phyloP scores from a whole-genome alignment of 2,797 vertebrate species.

The Vultur gryphus region DNA sequence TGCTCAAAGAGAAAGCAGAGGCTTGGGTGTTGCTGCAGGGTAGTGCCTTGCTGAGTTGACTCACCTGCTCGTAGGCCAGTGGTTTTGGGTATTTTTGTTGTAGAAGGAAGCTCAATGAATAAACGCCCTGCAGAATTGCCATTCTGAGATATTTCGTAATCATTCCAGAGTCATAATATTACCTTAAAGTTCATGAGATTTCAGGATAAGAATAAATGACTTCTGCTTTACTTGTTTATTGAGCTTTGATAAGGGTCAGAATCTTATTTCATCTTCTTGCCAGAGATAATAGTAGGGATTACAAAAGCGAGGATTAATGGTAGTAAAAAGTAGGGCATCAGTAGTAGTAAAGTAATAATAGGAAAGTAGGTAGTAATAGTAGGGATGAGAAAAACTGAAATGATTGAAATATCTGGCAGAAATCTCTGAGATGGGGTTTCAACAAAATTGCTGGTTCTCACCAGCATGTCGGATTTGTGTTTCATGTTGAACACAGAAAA shows the following conservation, averaged over 20 bases:
- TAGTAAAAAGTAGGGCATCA: background rate
- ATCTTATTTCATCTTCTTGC: background rate
- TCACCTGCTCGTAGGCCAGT: background rate
- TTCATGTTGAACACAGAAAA: background rate
- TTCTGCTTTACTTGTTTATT: background rate
- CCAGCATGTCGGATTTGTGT: rapidly evolving
- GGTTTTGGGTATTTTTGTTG: background rate
- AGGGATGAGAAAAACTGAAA: background rate
- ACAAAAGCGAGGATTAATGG: background rate
- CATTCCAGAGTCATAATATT: background rate
- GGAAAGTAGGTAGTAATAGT: background rate
- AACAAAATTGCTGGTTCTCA: background rate
- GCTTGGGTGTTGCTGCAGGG: background rate
- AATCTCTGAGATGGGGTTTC: background rate
- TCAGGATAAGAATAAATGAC: background rate
- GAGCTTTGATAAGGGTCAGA: background rate
- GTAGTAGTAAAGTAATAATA: background rate
- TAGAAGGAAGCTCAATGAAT: background rate
- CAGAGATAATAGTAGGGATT: background rate
- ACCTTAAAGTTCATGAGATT: background rate
- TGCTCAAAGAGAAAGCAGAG: background rate
- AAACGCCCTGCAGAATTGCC: background rate
- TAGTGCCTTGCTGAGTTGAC: background rate
- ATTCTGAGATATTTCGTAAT: background rate
- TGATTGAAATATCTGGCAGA: background rate